Evolutionary conservation across 2,113 vertebrate genomes (phyloP).

Genomic region (Typhlomys cinereus): DNA sequence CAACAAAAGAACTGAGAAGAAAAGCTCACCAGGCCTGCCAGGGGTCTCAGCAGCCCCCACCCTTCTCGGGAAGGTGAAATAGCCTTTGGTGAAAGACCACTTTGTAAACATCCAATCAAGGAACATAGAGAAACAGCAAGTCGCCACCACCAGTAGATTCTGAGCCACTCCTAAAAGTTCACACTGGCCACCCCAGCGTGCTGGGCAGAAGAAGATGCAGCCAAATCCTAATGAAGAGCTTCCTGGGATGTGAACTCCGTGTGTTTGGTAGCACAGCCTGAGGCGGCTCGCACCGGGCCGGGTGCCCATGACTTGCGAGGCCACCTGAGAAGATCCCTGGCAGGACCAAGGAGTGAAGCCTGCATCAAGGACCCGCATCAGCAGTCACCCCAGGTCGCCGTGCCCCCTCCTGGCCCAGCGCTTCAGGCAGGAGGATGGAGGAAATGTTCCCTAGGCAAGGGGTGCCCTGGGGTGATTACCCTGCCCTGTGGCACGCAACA

Average conservation of each 20-base stretch:
- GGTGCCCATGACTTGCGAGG: not conserved
- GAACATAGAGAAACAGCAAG: not conserved
- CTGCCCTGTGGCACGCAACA: constrained; percentile 61
- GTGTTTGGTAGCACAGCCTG: not conserved
- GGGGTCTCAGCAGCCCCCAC: not conserved
- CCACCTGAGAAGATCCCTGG: not conserved
- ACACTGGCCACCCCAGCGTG: constrained; percentile 45
- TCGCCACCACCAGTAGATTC: not conserved
- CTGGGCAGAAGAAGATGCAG: constrained; percentile 63
- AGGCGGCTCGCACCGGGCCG: not conserved
- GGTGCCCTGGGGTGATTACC: not conserved
- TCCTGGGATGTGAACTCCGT: not conserved
- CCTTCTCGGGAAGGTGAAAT: not conserved
- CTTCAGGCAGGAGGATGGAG: not conserved
- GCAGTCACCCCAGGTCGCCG: fast-evolving
- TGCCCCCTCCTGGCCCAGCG: not conserved
- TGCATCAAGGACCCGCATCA: not conserved
- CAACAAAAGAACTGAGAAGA: not conserved
- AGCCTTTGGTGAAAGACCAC: not conserved
- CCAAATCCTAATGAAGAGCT: fast-evolving
- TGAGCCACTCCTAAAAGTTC: not conserved
- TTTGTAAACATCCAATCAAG: not conserved
- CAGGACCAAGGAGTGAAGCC: not conserved
- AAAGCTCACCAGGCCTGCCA: not conserved
- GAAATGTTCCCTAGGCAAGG: not conserved